A percentile compares a stretch with the other conserved stretches of the same genome.
These are phyloP conservation scores for Papilio polyxenes DNA, from an alignment of 1,140 invertebrate genomes.

Conservation along the genomic window DNA sequence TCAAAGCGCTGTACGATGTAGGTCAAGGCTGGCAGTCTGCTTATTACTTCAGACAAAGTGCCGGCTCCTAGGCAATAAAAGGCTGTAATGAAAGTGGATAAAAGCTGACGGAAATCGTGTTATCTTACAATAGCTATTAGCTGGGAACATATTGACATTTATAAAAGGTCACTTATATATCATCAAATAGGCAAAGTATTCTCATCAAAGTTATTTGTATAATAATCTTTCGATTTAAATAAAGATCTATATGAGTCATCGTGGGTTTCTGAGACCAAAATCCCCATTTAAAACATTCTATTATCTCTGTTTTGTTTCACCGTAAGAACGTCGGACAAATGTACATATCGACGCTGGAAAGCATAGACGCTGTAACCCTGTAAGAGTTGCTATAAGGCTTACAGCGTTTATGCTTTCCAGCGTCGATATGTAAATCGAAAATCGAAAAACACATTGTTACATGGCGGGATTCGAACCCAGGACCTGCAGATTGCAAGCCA, in stretches of 20 bases:
- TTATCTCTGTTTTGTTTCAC: no score
- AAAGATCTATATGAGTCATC: background rate
- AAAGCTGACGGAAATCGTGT: slow-evolving; percentile 30
- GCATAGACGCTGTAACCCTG: no score
- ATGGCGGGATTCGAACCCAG: no score
- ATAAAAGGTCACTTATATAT: background rate
- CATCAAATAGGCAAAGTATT: background rate
- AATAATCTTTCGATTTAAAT: background rate
- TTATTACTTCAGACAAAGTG: slow-evolving; percentile 32
- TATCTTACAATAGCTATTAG: slow-evolving; percentile 39
- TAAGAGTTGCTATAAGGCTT: no score
- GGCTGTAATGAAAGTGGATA: slow-evolving; percentile 52
- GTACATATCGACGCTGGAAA: no score
- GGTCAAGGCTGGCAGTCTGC: slow-evolving; percentile 23
- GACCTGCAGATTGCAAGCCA: no score
- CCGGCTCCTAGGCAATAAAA: slow-evolving; percentile 45
- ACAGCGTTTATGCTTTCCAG: no score
- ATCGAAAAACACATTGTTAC: no score
- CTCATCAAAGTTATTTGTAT: background rate
- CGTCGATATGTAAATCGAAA: no score
- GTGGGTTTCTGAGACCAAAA: no score
- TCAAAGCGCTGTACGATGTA: background rate
- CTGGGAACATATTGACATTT: slow-evolving; percentile 18
- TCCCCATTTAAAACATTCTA: no score
- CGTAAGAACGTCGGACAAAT: no score